Evolutionary conservation across 1,140 invertebrate genomes (phyloP), one percentile per base, ranked within the genome.

Genomic region (Oreohelix idahoensis): DNA sequence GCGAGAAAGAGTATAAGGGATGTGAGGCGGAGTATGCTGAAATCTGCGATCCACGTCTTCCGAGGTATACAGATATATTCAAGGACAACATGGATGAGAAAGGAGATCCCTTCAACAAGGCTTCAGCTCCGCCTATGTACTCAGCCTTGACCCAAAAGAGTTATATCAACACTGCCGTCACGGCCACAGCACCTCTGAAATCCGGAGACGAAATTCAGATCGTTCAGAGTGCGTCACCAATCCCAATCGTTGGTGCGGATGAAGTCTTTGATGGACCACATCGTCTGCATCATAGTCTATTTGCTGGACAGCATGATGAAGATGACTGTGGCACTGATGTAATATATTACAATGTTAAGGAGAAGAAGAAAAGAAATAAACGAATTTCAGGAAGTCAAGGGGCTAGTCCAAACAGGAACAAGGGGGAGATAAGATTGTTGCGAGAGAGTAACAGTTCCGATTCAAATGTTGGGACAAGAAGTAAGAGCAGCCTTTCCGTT

Each of bases 31-130:
- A 79, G 49, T 86, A 86, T 75, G 86, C 84, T 4, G 86, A 86
- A 29, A 86, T 86, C 49, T 73, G 79, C 23, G 86, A 86, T 79
- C 29, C 49, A 0, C 66, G 74, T n/a, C 69, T 84, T 35, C 86
- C 86, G n/a, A 74, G 86, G 42, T 86, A 86, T 58, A 84, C 86
- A 8, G 86, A 86, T 66, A 78, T 86, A 45, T 86, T 86, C 70
- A 83, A 85, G 49, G 63, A 79, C 0, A 42, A 58, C 26, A 29
- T 45, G 20, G 71, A 49, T 26, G 79, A 38, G 35, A 32, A 74
- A 17, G 74, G 42, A 8, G 79, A 85, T 26, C 81, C 86, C 11
- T 86, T 86, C 63, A 84, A 58, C 66, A 78, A 66, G 26, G 86
- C 86, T 45, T 75, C 86, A 8, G 86, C 86, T 11, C 86, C 86